phyloP scores from a whole-genome alignment of 2,888 invertebrate species.

The Folsomia manolachei region DNA sequence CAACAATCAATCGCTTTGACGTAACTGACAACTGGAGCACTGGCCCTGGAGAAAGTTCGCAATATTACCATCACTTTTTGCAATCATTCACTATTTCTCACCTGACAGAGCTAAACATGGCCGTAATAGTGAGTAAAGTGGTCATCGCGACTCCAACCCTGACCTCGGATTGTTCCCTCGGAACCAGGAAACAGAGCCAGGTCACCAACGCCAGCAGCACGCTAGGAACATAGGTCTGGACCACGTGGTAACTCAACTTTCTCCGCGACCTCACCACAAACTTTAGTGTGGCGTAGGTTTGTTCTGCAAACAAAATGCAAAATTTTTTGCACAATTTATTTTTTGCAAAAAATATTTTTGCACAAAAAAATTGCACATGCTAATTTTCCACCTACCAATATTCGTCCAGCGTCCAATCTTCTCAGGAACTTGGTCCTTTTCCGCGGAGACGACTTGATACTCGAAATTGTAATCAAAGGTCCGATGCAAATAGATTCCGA shows the following conservation, averaged over 20 bases:
- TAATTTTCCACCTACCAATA: not conserved
- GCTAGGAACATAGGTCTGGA: constrained; percentile 23
- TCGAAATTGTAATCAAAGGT: not conserved
- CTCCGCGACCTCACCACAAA: constrained; percentile 14
- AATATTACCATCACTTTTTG: too few relatives aligned
- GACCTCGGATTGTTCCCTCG: constrained; percentile 23
- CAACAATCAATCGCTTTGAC: constrained; percentile 28
- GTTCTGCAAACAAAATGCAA: not conserved
- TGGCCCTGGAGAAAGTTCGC: too few relatives aligned
- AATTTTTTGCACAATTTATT: too few relatives aligned
- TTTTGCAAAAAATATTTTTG: not conserved
- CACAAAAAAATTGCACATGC: too few relatives aligned
- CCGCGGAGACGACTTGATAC: not conserved
- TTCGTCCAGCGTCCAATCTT: not conserved
- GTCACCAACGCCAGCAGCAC: constrained; percentile 23
- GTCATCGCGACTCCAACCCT: constrained; percentile 27
- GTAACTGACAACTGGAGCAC: constrained; percentile 20
- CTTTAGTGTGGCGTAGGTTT: not conserved
- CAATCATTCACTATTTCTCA: too few relatives aligned
- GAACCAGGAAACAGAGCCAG: constrained; percentile 21
- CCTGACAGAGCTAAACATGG: constrained; percentile 27
- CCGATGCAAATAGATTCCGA: constrained; percentile 14
- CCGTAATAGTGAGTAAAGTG: constrained; percentile 22
- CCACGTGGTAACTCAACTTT: constrained; percentile 22
- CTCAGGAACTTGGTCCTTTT: not conserved